Evolutionary conservation across 1,140 invertebrate genomes (phyloP).

Genomic region (Hylaeus volcanicus): DNA sequence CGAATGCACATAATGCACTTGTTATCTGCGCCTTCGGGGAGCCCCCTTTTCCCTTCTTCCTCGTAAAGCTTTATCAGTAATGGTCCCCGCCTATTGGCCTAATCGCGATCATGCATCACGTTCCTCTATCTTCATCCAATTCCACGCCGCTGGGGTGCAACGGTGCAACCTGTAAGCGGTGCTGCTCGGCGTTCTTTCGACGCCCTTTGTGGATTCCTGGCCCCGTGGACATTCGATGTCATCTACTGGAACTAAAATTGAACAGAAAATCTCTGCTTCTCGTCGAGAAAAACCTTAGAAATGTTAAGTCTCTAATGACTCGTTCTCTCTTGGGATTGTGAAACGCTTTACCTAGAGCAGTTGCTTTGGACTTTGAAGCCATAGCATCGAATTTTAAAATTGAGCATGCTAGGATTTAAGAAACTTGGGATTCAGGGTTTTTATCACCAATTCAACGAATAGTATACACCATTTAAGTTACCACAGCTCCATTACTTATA

Average conservation of each 20-base stretch:
- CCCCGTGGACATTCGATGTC: background rate
- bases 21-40: background rate
- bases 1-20: slow-evolving; percentile 31
- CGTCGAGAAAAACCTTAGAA: too few species aligned
- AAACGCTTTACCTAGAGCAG: too few species aligned
- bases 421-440: too few species aligned
- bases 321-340: too few species aligned
- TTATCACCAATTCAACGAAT: too few species aligned
- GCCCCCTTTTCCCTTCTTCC: background rate
- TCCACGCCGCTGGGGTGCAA: background rate
- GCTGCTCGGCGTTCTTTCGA: slow-evolving; percentile 24
- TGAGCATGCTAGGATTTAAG: too few species aligned
- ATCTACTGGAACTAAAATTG: background rate
- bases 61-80: slow-evolving; percentile 21
- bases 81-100: slow-evolving; percentile 30
- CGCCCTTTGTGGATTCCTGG: background rate
- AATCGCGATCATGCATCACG: slow-evolving; percentile 41
- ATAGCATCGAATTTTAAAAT: too few species aligned
- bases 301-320: too few species aligned
- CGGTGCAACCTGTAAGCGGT: background rate
- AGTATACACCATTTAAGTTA: too few species aligned
- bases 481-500: too few species aligned
- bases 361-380: too few species aligned
- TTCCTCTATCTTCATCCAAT: slow-evolving; percentile 41
- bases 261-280: too few species aligned